phyloP scores from a whole-genome alignment of 1,140 invertebrate genomes.

The Chrysomallon squamiferum region DNA sequence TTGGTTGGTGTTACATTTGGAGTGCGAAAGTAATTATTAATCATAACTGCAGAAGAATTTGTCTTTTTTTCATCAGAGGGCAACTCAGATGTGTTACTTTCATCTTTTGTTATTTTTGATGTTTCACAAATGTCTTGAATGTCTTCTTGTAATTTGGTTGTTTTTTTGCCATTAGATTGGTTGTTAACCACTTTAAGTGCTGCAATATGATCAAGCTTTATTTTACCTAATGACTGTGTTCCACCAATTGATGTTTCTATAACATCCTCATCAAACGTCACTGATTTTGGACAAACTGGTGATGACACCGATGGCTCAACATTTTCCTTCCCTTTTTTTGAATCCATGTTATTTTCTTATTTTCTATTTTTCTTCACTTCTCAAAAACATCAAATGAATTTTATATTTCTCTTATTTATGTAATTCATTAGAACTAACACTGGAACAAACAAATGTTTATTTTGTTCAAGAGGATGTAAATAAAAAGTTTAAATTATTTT shows the following conservation, averaged over 20 bases:
- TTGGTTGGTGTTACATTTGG: constrained; percentile 22
- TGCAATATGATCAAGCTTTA: constrained; percentile 34
- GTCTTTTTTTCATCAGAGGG: constrained; percentile 7
- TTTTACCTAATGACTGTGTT: constrained; percentile 44
- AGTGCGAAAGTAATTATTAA: not conserved
- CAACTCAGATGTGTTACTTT: constrained; percentile 12
- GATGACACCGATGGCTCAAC: not conserved
- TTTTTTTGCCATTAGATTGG: constrained; percentile 3
- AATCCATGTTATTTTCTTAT: too few species aligned
- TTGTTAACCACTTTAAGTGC: not conserved
- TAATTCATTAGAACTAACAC: too few species aligned
- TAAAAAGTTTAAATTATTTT: too few species aligned
- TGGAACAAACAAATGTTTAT: too few species aligned
- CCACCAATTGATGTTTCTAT: constrained; percentile 59
- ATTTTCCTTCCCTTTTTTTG: not conserved
- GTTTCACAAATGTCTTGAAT: not conserved
- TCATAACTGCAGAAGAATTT: not conserved
- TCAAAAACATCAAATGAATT: too few species aligned
- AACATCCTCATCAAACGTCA: constrained; percentile 51
- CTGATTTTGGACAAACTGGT: constrained; percentile 13
- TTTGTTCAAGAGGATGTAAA: too few species aligned
- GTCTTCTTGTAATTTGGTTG: not conserved
- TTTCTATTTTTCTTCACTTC: too few species aligned
- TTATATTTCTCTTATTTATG: too few species aligned
- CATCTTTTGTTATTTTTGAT: not conserved